These are phyloP conservation scores for Germaria angustata DNA, from an alignment of 2,888 invertebrate species.

Conservation along the genomic window DNA sequence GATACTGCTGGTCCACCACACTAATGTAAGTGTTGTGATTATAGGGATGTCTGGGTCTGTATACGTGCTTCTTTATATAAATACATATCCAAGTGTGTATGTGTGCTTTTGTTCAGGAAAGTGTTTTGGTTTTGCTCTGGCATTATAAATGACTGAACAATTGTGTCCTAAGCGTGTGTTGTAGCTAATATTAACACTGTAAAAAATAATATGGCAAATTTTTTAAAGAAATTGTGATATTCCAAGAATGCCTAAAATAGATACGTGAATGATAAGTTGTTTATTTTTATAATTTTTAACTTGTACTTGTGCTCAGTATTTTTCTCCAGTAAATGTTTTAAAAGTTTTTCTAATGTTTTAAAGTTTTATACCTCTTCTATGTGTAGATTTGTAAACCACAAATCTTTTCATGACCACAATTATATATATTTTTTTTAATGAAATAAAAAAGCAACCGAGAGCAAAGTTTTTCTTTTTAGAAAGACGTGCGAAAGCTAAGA, in stretches of 20 bases:
- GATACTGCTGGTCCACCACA: conserved; percentile 65
- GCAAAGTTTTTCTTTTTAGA: conserved; percentile 3
- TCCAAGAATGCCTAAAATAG: neutral
- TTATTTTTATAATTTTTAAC: neutral
- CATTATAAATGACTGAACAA: conserved; percentile 48
- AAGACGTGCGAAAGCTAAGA: too few species aligned
- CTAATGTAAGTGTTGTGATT: conserved; percentile 64
- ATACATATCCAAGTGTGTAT: neutral
- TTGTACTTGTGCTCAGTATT: neutral
- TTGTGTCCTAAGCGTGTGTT: conserved; percentile 34
- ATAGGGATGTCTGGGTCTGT: conserved; percentile 25
- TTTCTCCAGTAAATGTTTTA: neutral
- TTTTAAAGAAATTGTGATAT: neutral
- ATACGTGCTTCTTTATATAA: neutral
- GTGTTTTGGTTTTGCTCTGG: conserved; percentile 34
- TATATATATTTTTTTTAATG: conserved; percentile 40
- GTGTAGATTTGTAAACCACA: conserved; percentile 48
- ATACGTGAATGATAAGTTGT: neutral
- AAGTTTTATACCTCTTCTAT: neutral
- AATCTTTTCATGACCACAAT: conserved; percentile 66
- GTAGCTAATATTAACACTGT: conserved; percentile 15
- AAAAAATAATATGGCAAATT: neutral
- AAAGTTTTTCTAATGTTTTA: neutral
- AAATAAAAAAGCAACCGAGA: neutral
- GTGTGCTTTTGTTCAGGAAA: conserved; percentile 7